Conservation (phyloP, 2,888 invertebrate genomes). For the Philopedon plagiatum region DNA sequence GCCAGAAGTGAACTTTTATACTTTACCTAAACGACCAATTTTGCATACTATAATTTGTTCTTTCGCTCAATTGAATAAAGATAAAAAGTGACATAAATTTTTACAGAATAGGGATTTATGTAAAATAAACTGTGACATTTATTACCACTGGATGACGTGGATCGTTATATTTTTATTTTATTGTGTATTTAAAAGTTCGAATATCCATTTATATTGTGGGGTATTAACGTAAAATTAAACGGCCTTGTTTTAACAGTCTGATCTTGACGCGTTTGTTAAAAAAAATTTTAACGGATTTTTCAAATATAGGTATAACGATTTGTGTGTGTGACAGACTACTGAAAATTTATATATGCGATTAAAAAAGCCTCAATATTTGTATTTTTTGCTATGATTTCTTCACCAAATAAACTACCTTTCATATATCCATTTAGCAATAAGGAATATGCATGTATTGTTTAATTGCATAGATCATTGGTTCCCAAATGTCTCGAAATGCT, state of each 20-base stretch:
- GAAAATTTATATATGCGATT: too few relatives aligned
- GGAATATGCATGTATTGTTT: too few relatives aligned
- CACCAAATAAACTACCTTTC: too few relatives aligned
- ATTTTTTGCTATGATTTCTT: too few relatives aligned
- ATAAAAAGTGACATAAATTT: conserved; percentile 33
- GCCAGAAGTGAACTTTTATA: conserved; percentile 45
- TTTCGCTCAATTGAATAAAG: conserved; percentile 39
- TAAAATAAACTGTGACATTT: conserved; percentile 1
- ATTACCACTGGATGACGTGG: neutral
- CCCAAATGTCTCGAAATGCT: too few relatives aligned
- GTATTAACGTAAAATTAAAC: neutral
- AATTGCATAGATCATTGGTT: too few relatives aligned
- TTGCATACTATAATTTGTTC: conserved; percentile 40
- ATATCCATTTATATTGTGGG: conserved; percentile 9
- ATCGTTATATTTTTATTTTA: conserved; percentile 15
- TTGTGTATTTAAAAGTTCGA: neutral
- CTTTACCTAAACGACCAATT: conserved; percentile 34
- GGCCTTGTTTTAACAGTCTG: neutral
- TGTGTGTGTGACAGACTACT: neutral
- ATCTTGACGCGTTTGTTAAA: neutral
- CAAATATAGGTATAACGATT: neutral
- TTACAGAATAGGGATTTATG: conserved; percentile 6
- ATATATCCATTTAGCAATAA: too few relatives aligned
- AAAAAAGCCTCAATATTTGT: too few relatives aligned
- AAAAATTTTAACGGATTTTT: neutral